A percentile compares a stretch with the other conserved stretches of the same genome.
Evolutionary conservation across 2,888 invertebrate species (phyloP).

Genomic region (Heliconius ismenius): DNA sequence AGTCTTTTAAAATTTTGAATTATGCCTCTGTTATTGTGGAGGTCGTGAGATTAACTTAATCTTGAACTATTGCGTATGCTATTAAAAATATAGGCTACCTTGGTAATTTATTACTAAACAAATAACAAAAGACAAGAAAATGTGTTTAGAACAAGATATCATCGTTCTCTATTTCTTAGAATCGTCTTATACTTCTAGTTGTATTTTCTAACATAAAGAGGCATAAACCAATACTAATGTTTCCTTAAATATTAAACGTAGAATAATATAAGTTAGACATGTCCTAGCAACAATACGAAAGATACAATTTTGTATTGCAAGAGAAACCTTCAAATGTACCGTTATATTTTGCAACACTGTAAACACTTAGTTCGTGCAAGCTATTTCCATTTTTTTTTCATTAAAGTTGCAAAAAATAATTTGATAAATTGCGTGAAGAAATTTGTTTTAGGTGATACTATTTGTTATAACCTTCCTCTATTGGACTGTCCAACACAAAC

Average conservation of each 20-base stretch:
- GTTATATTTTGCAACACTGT: constrained; percentile 10
- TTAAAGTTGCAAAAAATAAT: not conserved
- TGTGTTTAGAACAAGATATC: too few relatives aligned
- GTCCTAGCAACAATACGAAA: not conserved
- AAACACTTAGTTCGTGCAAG: constrained; percentile 6
- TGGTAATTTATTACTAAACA: not conserved
- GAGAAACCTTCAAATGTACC: constrained; percentile 21
- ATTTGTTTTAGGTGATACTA: not conserved
- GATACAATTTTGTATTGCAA: not conserved
- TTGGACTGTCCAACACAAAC: too few relatives aligned
- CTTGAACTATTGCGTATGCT: not conserved
- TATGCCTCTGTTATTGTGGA: not conserved
- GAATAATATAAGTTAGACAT: not conserved
- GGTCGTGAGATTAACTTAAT: not conserved
- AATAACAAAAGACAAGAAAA: not conserved
- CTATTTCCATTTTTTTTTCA: constrained; percentile 1
- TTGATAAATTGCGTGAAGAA: not conserved
- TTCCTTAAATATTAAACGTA: too few relatives aligned
- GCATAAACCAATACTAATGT: too few relatives aligned
- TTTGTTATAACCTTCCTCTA: not conserved
- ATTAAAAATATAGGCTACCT: not conserved
- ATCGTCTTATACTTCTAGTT: too few relatives aligned
- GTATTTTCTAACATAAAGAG: too few relatives aligned
- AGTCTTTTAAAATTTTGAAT: not conserved
- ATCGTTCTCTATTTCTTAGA: too few relatives aligned